Percentiles rank a stretch among this genome's conserved stretches.
Evolutionary conservation across 2,888 invertebrate genomes (phyloP).

Genomic region (Digitonthophagus gazella): DNA sequence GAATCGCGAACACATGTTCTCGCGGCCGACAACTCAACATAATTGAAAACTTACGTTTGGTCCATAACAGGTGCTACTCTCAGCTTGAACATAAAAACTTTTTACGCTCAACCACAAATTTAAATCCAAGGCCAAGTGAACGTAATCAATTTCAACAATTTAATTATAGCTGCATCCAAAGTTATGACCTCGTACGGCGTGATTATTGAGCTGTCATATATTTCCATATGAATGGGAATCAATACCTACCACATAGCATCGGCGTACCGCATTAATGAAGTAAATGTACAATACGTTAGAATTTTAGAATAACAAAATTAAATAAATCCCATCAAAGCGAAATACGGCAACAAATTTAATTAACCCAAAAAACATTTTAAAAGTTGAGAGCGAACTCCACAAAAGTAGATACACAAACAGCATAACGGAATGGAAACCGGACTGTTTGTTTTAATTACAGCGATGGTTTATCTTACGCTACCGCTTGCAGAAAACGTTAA

Average conservation of each 20-base stretch:
- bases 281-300: background rate
- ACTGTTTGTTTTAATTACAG: background rate
- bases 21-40: background rate
- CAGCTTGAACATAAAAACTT: background rate
- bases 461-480: background rate
- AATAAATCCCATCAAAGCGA: background rate
- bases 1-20: constrained; percentile 5
- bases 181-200: no score
- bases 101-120: no score
- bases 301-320: background rate
- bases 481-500: background rate
- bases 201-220: no score
- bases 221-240: background rate
- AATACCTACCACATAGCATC: no score
- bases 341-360: background rate
- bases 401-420: background rate
- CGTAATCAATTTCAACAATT: no score
- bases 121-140: no score
- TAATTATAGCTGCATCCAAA: no score
- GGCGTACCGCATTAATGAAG: no score
- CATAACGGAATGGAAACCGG: background rate
- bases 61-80: background rate
- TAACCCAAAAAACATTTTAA: background rate
- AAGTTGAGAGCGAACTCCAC: background rate
- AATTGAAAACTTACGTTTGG: constrained; percentile 23